Percentiles rank a stretch among this genome's conserved stretches.
phyloP scores from a whole-genome alignment of 2,888 invertebrate genomes.

The Erannis defoliaria region DNA sequence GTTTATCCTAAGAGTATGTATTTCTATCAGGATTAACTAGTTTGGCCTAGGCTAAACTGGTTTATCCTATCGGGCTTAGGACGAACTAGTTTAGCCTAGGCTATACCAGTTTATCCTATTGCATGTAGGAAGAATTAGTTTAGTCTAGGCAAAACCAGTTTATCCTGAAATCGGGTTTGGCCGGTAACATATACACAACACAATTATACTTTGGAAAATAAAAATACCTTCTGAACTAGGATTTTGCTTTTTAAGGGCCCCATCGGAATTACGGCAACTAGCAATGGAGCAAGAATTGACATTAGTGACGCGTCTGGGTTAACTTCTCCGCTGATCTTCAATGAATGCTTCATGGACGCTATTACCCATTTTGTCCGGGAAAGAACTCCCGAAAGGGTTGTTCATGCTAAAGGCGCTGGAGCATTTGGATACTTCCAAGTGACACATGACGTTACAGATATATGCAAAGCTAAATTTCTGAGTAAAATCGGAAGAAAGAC shows the following conservation, averaged over 20 bases:
- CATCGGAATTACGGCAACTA: conserved; percentile 64
- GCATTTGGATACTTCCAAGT: conserved; percentile 94
- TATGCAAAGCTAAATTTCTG: conserved; percentile 91
- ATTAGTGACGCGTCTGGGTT: conserved; percentile 91
- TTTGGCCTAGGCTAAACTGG: too few relatives aligned
- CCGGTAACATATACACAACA: too few relatives aligned
- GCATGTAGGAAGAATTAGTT: too few relatives aligned
- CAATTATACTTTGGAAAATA: too few relatives aligned
- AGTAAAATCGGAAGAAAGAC: conserved; percentile 91
- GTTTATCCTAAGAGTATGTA: too few relatives aligned
- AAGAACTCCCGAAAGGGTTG: conserved; percentile 96
- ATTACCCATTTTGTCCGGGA: conserved; percentile 93
- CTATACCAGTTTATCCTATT: too few relatives aligned
- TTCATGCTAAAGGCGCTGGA: conserved; percentile 97
- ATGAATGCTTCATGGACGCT: conserved; percentile 91
- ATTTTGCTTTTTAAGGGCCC: conserved; percentile 14
- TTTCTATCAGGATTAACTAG: too few relatives aligned
- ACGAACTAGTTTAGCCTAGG: too few relatives aligned
- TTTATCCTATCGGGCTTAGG: too few relatives aligned
- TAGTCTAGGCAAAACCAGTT: too few relatives aligned
- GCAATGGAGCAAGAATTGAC: conserved; percentile 92
- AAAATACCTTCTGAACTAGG: too few relatives aligned
- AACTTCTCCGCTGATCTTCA: conserved; percentile 92
- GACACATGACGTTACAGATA: conserved; percentile 92
- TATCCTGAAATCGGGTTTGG: too few relatives aligned